phyloP scores from a whole-genome alignment of 2,113 vertebrate genomes.

The Larimichthys polyactis region DNA sequence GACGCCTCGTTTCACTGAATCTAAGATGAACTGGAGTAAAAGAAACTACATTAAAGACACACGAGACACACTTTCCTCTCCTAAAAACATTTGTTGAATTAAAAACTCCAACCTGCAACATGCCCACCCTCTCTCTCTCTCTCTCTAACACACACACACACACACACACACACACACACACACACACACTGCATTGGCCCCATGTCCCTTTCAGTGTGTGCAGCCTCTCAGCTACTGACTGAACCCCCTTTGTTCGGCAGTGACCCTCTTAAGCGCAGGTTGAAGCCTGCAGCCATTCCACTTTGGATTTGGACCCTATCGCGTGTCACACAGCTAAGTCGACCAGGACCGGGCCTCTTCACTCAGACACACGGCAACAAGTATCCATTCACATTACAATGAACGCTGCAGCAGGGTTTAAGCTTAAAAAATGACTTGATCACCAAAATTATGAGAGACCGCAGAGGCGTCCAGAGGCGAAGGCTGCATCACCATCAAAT shows the following conservation, averaged over 20 bases:
- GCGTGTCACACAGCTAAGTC: constrained; percentile 73
- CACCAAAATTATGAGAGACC: constrained; percentile 1
- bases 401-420: constrained; percentile 18
- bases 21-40: neutral
- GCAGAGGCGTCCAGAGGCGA: neutral
- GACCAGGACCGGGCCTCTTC: constrained; percentile 70
- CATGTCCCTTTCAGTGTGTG: constrained; percentile 56
- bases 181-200: constrained; percentile 40
- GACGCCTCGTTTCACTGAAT: constrained; percentile 39
- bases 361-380: constrained; percentile 67
- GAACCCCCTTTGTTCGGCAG: constrained; percentile 74
- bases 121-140: neutral
- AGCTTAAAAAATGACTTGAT: constrained; percentile 15
- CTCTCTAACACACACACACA: constrained; percentile 11
- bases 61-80: constrained; percentile 8
- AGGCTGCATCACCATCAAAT: neutral
- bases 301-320: constrained; percentile 81
- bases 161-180: constrained; percentile 23
- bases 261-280: constrained; percentile 78
- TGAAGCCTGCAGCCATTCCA: constrained; percentile 78
- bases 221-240: constrained; percentile 70
- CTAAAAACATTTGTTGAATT: constrained; percentile 25
- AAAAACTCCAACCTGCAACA: constrained; percentile 17
- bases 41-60: neutral
- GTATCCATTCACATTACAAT: constrained; percentile 55